Evolutionary conservation across 2,797 vertebrate genomes (phyloP).

Genomic region (Myotis findleyi): DNA sequence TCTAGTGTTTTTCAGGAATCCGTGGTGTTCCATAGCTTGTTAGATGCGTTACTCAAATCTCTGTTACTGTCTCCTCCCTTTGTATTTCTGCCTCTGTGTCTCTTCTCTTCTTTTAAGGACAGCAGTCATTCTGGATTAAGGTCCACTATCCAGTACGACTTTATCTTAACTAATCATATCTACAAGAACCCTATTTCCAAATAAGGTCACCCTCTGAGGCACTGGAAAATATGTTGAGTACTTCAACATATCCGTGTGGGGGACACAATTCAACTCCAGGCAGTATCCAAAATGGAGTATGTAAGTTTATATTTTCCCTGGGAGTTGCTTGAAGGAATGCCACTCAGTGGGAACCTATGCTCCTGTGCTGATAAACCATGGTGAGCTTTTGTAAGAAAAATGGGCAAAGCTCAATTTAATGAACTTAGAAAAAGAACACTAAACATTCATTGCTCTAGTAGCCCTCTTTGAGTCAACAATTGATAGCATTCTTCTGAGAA

Average conservation of each 20-base stretch:
- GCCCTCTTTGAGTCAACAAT: not conserved
- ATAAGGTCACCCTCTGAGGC: not conserved
- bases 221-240: not conserved
- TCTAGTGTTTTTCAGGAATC: not conserved
- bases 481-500: not conserved
- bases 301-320: not conserved
- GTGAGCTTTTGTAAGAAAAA: constrained; percentile 9
- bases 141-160: not conserved
- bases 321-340: not conserved
- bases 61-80: not conserved
- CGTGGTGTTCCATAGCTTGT: not conserved
- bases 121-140: not conserved
- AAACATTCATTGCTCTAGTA: not conserved
- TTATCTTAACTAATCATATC: not conserved
- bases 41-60: fast-evolving
- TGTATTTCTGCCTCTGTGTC: not conserved
- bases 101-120: not conserved
- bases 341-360: not conserved
- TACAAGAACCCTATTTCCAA: not conserved
- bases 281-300: not conserved
- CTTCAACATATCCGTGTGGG: not conserved
- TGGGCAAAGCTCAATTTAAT: not conserved
- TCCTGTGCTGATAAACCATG: not conserved
- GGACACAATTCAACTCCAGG: not conserved
- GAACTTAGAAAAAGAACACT: constrained; percentile 9